Conservation (phyloP, 2,797 vertebrate genomes). For the Florisuga fusca region DNA sequence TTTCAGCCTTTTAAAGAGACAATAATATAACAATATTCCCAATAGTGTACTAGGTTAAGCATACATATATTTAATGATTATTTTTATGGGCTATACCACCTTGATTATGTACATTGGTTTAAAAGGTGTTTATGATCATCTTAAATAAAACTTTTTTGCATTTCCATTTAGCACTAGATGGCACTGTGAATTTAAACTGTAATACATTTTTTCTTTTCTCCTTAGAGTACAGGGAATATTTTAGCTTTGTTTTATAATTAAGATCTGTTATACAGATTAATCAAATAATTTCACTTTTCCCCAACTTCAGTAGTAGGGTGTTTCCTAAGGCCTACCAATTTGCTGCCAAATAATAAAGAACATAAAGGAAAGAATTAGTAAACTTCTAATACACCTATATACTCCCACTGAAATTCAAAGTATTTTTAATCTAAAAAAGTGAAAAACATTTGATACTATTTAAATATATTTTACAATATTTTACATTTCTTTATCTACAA, state of each 20-base stretch:
- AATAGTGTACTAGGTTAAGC: background rate
- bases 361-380: background rate
- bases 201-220: background rate
- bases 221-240: background rate
- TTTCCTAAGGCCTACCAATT: conserved; percentile 5
- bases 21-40: background rate
- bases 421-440: conserved; percentile 13
- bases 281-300: conserved; percentile 13
- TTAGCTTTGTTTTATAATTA: conserved; percentile 40
- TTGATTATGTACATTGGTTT: background rate
- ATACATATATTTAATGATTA: background rate
- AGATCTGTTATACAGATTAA: conserved; percentile 22
- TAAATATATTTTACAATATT: background rate
- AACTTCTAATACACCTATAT: background rate
- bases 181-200: conserved; percentile 74
- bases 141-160: background rate
- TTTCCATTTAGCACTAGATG: conserved; percentile 75
- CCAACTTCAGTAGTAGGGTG: background rate
- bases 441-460: background rate
- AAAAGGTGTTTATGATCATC: background rate
- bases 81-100: background rate
- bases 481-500: background rate
- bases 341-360: conserved; percentile 25
- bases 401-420: conserved; percentile 19
- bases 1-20: background rate